A percentile compares a stretch with the other conserved stretches of the same genome.
Conservation (phyloP, 2,797 vertebrate genomes). For the Sandelia bainsii region DNA sequence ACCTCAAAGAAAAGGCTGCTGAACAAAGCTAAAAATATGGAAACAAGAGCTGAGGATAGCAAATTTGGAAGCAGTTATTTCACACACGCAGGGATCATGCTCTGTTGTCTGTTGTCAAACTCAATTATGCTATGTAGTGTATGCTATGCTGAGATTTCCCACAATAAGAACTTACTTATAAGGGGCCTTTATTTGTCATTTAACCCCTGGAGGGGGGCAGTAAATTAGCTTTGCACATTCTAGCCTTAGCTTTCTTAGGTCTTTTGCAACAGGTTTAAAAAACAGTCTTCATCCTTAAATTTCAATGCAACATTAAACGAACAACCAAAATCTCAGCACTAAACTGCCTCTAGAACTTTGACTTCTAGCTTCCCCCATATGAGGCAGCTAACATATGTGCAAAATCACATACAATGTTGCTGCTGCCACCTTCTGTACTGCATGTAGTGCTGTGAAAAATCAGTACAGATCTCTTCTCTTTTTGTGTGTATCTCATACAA, state of each 20-base stretch:
- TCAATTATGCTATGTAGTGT: no score
- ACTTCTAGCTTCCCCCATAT: background rate
- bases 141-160: no score
- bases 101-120: no score
- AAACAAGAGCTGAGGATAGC: background rate
- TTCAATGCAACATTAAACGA: background rate
- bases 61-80: background rate
- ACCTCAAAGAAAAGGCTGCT: background rate
- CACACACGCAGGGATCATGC: no score
- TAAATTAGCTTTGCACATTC: no score
- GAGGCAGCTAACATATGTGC: background rate
- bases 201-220: no score
- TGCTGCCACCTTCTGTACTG: slow-evolving; percentile 48
- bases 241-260: no score
- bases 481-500: no score
- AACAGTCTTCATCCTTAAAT: background rate
- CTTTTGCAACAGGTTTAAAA: background rate
- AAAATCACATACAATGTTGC: background rate
- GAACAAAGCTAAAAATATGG: background rate
- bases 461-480: no score
- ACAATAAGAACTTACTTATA: no score
- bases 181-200: no score
- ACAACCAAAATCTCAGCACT: background rate
- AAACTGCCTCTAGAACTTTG: background rate
- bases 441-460: background rate